These are phyloP conservation scores for Calosoma granatense DNA, from an alignment of 1,140 invertebrate genomes.

Conservation along the genomic window DNA sequence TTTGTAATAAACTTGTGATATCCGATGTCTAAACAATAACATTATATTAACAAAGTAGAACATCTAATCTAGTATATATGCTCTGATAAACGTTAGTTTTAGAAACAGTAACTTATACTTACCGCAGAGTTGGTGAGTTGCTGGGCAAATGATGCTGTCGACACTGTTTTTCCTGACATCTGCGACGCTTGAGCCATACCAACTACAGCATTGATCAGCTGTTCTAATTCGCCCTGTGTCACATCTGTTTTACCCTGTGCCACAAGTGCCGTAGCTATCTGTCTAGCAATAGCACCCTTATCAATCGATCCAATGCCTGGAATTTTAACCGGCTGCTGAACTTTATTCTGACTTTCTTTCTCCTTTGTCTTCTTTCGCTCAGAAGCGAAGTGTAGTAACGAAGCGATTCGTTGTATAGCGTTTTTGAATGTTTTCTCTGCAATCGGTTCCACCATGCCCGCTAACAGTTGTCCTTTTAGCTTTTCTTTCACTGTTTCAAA, in stretches of 20 bases:
- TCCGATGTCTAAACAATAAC: not conserved
- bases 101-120: not conserved
- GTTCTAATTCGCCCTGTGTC: conserved; percentile 61
- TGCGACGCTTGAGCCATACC: conserved; percentile 50
- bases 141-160: conserved; percentile 41
- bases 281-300: conserved; percentile 61
- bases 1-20: not conserved
- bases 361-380: conserved; percentile 42
- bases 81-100: not conserved
- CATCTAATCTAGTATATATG: too few relatives aligned
- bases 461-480: conserved; percentile 66
- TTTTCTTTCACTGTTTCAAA: conserved; percentile 79
- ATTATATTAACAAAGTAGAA: too few relatives aligned
- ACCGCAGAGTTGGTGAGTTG: conserved; percentile 27
- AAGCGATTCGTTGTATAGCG: conserved; percentile 54
- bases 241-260: conserved; percentile 69
- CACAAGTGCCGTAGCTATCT: conserved; percentile 63
- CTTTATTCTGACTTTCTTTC: conserved; percentile 29
- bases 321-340: conserved; percentile 43
- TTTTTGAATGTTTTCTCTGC: conserved; percentile 50
- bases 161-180: conserved; percentile 40
- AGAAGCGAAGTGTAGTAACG: conserved; percentile 51
- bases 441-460: conserved; percentile 56
- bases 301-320: conserved; percentile 57
- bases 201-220: conserved; percentile 64